Conservation (phyloP, 2,797 vertebrate species). For the Trichosurus vulpecula region DNA sequence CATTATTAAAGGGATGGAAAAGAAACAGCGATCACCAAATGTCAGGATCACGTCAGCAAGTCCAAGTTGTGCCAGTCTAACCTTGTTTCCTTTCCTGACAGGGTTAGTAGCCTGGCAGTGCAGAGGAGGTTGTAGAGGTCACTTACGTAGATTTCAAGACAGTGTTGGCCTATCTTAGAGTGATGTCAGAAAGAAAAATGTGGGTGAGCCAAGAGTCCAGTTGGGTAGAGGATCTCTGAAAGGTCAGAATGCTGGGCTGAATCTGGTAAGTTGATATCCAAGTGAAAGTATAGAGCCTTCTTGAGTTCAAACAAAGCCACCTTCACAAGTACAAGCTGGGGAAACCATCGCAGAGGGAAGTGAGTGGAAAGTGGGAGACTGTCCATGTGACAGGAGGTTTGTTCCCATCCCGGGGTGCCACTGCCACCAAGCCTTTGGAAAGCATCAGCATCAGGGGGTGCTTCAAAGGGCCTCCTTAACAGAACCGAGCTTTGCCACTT, state of each 20-base stretch:
- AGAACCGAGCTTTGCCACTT: not conserved
- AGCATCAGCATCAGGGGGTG: no score
- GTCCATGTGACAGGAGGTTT: not conserved
- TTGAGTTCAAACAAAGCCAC: not conserved
- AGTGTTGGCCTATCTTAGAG: not conserved
- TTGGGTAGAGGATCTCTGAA: not conserved
- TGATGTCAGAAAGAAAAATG: not conserved
- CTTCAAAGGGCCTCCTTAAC: no score
- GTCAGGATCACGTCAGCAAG: no score
- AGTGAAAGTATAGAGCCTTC: not conserved
- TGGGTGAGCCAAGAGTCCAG: not conserved
- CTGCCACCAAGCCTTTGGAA: not conserved
- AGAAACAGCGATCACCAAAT: not conserved
- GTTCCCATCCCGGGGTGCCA: fast-evolving
- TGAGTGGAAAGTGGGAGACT: not conserved
- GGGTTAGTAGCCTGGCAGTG: not conserved
- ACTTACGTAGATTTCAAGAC: not conserved
- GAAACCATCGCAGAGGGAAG: not conserved
- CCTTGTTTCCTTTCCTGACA: not conserved
- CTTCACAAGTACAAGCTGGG: not conserved
- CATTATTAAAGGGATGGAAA: not conserved
- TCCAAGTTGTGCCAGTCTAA: not conserved
- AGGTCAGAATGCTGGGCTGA: not conserved
- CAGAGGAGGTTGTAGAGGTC: not conserved
- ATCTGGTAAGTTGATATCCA: not conserved